Evolutionary conservation across 1,140 invertebrate genomes (phyloP).

Genomic region (Formica selysi): DNA sequence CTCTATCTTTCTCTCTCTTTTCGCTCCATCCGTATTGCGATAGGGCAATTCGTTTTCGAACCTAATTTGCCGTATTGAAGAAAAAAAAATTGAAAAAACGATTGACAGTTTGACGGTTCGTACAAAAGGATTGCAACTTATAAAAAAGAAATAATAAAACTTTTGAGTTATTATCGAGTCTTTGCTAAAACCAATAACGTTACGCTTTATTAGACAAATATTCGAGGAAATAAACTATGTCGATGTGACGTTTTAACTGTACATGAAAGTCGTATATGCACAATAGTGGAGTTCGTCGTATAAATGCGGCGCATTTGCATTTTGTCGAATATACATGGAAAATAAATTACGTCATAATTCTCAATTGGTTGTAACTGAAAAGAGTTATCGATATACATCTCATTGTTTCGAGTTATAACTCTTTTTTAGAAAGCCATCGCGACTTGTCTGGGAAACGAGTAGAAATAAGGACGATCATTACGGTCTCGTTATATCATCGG

Average conservation of each 20-base stretch:
- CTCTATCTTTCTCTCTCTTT: neutral
- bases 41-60: slow-evolving; percentile 62
- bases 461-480: slow-evolving; percentile 43
- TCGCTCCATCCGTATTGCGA: slow-evolving; percentile 13
- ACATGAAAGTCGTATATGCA: slow-evolving; percentile 11
- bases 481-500: slow-evolving; percentile 30
- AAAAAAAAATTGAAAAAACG: slow-evolving; percentile 28
- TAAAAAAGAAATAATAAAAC: neutral
- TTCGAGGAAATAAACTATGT: neutral
- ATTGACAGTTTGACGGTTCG: slow-evolving; percentile 31
- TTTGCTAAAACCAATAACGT: neutral
- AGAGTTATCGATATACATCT: slow-evolving; percentile 29
- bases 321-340: slow-evolving; percentile 19
- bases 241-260: slow-evolving; percentile 4
- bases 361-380: slow-evolving; percentile 26
- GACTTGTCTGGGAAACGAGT: neutral
- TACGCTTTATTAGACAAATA: slow-evolving; percentile 19
- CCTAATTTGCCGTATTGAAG: slow-evolving; percentile 55
- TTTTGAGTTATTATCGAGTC: slow-evolving; percentile 5
- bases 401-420: slow-evolving; percentile 40
- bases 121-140: neutral
- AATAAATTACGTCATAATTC: slow-evolving; percentile 50
- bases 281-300: slow-evolving; percentile 12
- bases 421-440: slow-evolving; percentile 27
- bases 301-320: slow-evolving; percentile 43